Base-by-base conservation (phyloP, 2,888 invertebrate genomes). In the Gibbula magus region DNA sequence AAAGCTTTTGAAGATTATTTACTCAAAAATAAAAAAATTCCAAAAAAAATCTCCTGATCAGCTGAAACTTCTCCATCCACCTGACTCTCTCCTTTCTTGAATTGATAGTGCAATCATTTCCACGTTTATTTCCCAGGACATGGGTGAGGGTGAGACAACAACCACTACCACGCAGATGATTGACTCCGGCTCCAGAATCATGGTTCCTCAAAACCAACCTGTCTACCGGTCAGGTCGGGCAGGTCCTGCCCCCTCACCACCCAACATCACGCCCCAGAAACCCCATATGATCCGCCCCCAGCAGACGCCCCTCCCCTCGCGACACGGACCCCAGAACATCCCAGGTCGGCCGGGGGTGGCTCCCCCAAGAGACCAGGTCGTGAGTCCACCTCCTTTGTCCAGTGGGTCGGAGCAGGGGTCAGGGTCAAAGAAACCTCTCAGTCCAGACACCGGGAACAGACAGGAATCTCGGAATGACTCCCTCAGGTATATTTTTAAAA, bases 241-340 rank as follows among this genome's bases (percentile, higher is more conserved):
- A 54, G 88, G 35, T 66, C 84, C 77, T 78, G 83, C 82, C 81
- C 86, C 79, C 78, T 84, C 82, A 13, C 83, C 79, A 78, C 82
- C 83, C 78, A 85, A 75, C 83, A 86, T 39, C 81, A 87, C 54
- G 84, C 87, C 32, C 80, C 88, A 77, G 54, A 77, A 85, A 45
- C 86, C 87, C 0, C 86, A 86, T 25, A 81, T 84, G 73, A 79
- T 85, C 80, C 84, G 85, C 20, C 86, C 85, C 10, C 85, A 87
- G 32, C 87, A 86, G 25, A 1, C 45, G 1, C 89, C 89, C 2
- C 82, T 86, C 66, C 88, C 89, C 18, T 86, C 87, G 61, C 75
- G 86, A 32, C 81, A 80, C 22, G 85, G 85, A 18, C 84, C 87
- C 2, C 18, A 70, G 16, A 73, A 67, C 10, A 39, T 73, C 16